A percentile compares a stretch with the other conserved stretches of the same genome.
Evolutionary conservation across 64 coral and sea anemone species (phyloP).

Genomic region (Montipora cactus): DNA sequence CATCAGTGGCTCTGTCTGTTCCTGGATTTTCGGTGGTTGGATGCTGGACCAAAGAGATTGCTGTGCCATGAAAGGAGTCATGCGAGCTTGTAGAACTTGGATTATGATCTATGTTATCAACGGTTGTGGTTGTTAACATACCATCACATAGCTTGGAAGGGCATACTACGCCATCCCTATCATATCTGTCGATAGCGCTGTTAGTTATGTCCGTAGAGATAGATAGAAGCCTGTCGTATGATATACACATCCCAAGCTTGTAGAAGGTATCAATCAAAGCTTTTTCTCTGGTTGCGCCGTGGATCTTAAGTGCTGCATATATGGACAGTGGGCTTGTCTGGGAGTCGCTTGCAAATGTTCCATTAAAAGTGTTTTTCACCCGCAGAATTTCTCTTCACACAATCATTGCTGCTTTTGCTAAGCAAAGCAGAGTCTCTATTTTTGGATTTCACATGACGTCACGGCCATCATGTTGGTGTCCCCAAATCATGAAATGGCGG

Average conservation of each 20-base stretch:
- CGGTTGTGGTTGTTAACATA: conserved; percentile 38
- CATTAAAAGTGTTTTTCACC: conserved; percentile 75
- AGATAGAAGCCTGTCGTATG: conserved; percentile 26
- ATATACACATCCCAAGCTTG: conserved; percentile 53
- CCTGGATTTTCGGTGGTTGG: neutral
- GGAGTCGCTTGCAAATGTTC: conserved; percentile 4
- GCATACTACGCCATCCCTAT: conserved; percentile 5
- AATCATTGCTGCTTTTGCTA: conserved; percentile 41
- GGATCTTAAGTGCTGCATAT: conserved; percentile 47
- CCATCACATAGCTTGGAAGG: conserved; percentile 26
- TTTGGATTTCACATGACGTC: no score
- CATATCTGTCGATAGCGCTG: conserved; percentile 33
- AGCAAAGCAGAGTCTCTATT: neutral
- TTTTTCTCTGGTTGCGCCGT: conserved; percentile 41
- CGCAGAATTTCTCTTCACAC: conserved; percentile 41
- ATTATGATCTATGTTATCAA: conserved; percentile 55
- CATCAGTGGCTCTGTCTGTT: conserved; percentile 39
- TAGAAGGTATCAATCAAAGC: conserved; percentile 56
- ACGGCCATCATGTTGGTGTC: no score
- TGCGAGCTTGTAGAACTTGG: conserved; percentile 31
- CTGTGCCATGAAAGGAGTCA: no score
- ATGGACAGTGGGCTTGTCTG: conserved; percentile 36
- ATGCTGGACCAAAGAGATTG: no score
- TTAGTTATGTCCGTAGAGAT: conserved; percentile 6
- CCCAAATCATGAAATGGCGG: no score